Base-by-base conservation (phyloP, 2,113 vertebrate species). In the Trogon melanurus region DNA sequence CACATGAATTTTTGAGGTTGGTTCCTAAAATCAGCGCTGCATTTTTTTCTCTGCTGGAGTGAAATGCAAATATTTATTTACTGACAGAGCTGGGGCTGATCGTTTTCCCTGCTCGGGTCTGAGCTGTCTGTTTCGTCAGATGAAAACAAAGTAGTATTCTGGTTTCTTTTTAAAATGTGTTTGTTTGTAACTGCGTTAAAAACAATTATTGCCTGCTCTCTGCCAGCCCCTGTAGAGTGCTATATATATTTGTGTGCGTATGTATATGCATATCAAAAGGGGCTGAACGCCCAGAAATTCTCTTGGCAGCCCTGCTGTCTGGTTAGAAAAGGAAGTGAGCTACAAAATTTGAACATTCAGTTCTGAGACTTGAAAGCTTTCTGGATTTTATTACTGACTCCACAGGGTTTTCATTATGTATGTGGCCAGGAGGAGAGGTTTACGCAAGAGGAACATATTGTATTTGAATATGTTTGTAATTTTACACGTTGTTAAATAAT, bases 331-430 rank as follows among this genome's bases (percentile, higher is more conserved):
- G 98, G 97, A 98, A 98, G 97, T 97, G 95, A 98, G 97, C 97
- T 98, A 97, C 96, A 96, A 95, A 97, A 97, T 96, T 98, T 98
- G 98, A 98, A 98, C 98, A 98, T 98, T 98, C 97, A 98, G 98
- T 98, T 98, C 98, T 98, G 95, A 98, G 96, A 95, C 94, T 74
- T 97, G 95, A 97, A 97, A 97, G 95, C 93, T 96, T 93, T 97
- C 97, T 97, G 96, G 97, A 95, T 97, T 97, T 98, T 98, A 98
- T 97, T 97, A 98, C 98, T 97, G 97, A 98, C 97, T 98, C 97
- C 98, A 98, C 98, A 98, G 96, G 97, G 97, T 97, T 98, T 98
- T 98, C 97, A 98, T 98, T 98, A 98, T 98, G 96, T 76, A 98
- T 98, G 96, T 97, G 97, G 98, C 98, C 94, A 98, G 97, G 93